A percentile compares a stretch with the other conserved stretches of the same genome.
Conservation (phyloP, 2,888 invertebrate genomes). For the Clostera curtula region DNA sequence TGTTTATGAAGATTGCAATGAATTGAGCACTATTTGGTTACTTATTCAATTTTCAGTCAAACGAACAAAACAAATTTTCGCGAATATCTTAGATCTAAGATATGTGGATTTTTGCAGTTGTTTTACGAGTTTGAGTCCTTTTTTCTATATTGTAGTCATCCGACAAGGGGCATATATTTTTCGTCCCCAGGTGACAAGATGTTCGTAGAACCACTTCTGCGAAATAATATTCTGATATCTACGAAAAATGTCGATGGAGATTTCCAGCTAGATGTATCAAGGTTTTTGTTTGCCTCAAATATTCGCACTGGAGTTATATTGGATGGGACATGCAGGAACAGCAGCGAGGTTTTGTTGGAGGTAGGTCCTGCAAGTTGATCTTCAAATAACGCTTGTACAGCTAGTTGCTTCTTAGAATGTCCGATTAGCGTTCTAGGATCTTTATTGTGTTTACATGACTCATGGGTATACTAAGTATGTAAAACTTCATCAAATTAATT, state of each 20-base stretch:
- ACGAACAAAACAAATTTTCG: too few species aligned
- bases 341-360: slow-evolving; percentile 23
- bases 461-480: too few species aligned
- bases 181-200: slow-evolving; percentile 19
- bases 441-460: too few species aligned
- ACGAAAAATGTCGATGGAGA: slow-evolving; percentile 18
- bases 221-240: slow-evolving; percentile 26
- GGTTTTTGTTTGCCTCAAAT: slow-evolving; percentile 25
- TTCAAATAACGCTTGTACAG: slow-evolving; percentile 2
- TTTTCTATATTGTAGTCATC: too few species aligned
- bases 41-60: too few species aligned
- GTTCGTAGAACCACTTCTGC: slow-evolving; percentile 17
- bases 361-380: slow-evolving; percentile 16
- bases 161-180: too few species aligned
- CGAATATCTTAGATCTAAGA: too few species aligned
- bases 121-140: too few species aligned
- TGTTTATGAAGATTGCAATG: too few species aligned
- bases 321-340: slow-evolving; percentile 30
- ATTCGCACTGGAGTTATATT: slow-evolving; percentile 36
- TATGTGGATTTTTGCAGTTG: too few species aligned
- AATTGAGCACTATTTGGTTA: too few species aligned
- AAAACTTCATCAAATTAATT: too few species aligned
- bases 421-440: slow-evolving; percentile 41
- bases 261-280: slow-evolving; percentile 10
- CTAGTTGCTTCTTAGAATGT: slow-evolving; percentile 31